These are phyloP conservation scores for Taeniopygia guttata DNA, from an alignment of 2,797 vertebrate genomes.

Conservation along the genomic window DNA sequence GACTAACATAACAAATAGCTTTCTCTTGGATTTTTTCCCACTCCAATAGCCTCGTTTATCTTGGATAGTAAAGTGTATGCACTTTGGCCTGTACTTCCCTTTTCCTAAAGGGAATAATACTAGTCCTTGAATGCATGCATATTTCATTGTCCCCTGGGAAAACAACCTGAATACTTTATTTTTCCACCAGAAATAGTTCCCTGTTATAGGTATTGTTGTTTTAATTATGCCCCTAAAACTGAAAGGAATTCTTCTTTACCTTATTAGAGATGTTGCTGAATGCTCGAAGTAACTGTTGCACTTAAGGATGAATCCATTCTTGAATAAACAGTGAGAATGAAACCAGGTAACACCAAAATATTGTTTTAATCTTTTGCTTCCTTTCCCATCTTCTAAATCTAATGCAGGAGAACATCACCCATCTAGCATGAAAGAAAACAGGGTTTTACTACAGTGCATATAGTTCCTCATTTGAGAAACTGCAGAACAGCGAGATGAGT, in stretches of 20 bases:
- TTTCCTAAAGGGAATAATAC: background rate
- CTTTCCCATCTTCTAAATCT: background rate
- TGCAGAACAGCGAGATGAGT: background rate
- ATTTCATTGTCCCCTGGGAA: background rate
- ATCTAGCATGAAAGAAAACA: background rate
- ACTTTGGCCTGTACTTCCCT: conserved; percentile 5
- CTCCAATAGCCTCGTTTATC: background rate
- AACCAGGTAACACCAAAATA: background rate
- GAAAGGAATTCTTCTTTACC: background rate
- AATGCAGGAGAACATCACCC: background rate
- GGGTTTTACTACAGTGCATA: background rate
- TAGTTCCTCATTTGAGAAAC: background rate
- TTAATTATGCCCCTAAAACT: background rate
- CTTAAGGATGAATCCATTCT: background rate
- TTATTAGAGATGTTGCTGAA: background rate
- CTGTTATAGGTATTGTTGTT: background rate
- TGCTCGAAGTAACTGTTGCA: background rate
- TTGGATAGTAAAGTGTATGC: background rate
- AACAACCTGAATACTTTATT: background rate
- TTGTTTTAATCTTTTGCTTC: background rate
- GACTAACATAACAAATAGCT: background rate
- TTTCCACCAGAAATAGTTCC: background rate
- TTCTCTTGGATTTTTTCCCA: background rate
- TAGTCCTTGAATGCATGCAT: fast-evolving
- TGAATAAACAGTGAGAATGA: background rate